Percentiles rank a stretch among this genome's conserved stretches.
phyloP scores from a whole-genome alignment of 2,113 vertebrate species.

The Erinaceus europaeus region DNA sequence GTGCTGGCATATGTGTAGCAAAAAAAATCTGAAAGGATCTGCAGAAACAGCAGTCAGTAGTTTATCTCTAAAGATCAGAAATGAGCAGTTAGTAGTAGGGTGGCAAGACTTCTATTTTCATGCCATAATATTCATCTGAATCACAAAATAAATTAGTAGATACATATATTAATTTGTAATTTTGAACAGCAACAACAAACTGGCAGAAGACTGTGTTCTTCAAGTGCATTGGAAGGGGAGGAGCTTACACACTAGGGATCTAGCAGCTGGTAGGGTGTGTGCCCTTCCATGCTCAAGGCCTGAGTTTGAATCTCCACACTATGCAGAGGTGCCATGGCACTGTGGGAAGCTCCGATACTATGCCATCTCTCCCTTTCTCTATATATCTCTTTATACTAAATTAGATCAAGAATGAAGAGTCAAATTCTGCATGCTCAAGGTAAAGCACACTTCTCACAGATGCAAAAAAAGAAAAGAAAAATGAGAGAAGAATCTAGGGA shows the following conservation, averaged over 20 bases:
- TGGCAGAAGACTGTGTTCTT: neutral
- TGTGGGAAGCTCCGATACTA: neutral
- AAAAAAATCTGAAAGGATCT: neutral
- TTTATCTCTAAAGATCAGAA: slow-evolving; percentile 19
- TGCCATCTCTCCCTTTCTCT: neutral
- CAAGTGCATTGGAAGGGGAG: neutral
- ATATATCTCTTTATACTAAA: too few species aligned
- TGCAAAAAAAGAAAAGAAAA: neutral
- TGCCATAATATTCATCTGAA: neutral
- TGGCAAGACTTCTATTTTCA: neutral
- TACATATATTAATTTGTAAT: neutral
- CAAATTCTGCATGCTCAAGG: too few species aligned
- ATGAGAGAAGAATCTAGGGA: neutral
- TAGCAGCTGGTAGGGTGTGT: too few species aligned
- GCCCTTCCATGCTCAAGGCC: neutral
- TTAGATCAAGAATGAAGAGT: too few species aligned
- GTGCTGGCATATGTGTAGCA: neutral
- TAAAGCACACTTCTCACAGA: neutral
- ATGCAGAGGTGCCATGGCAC: too few species aligned
- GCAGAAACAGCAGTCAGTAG: neutral
- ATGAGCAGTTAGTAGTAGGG: neutral
- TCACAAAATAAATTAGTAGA: neutral
- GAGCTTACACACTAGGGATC: neutral
- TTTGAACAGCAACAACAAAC: neutral
- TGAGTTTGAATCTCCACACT: too few species aligned